These are phyloP conservation scores for zebrafish (Danio rerio) DNA, from an alignment of 2,113 vertebrate species.

Conservation along the genomic window DNA sequence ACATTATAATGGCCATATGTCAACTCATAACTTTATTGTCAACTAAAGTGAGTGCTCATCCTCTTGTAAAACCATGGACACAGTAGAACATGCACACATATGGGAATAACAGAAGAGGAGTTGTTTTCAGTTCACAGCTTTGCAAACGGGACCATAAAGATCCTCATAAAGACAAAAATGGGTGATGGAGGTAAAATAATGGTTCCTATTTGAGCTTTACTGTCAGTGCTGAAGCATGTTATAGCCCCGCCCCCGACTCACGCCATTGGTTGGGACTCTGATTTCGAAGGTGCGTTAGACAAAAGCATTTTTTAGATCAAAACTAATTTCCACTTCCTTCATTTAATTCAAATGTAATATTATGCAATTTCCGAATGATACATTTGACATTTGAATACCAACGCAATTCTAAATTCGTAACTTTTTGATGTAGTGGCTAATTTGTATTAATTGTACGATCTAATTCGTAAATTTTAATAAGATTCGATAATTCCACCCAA, in stretches of 20 bases:
- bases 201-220: constrained; percentile 23
- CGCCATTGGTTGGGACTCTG: neutral
- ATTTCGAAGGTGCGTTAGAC: neutral
- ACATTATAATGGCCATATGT: constrained; percentile 36
- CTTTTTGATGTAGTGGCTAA: no score
- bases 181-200: constrained; percentile 31
- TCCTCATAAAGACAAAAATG: constrained; percentile 43
- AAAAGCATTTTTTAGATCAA: neutral
- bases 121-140: constrained; percentile 78
- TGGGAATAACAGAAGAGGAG: constrained; percentile 47
- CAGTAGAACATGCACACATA: constrained; percentile 61
- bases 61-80: constrained; percentile 53
- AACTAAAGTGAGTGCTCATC: constrained; percentile 16
- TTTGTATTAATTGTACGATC: no score
- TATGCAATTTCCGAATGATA: neutral
- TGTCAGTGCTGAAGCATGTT: neutral
- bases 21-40: constrained; percentile 8
- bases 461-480: no score
- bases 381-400: neutral
- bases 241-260: neutral
- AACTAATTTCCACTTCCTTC: no score
- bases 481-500: no score
- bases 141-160: constrained; percentile 66
- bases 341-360: no score
- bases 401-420: no score